phyloP scores from a whole-genome alignment of 2,888 invertebrate species.

The Myopa tessellatipennis region DNA sequence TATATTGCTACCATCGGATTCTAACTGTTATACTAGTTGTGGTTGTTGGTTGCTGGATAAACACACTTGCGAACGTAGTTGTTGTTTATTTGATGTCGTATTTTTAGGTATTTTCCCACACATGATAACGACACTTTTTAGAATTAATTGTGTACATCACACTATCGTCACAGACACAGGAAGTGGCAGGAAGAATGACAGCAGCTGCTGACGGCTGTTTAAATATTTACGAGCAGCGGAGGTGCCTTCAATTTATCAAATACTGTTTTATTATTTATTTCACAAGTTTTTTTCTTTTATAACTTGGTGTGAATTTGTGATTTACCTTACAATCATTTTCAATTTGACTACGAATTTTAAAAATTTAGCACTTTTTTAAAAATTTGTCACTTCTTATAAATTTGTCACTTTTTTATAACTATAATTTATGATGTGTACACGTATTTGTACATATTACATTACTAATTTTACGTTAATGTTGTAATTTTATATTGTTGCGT shows the following conservation, averaged over 20 bases:
- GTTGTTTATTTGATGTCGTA: slow-evolving; percentile 10
- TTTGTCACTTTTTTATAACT: too few relatives aligned
- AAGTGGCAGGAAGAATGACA: slow-evolving; percentile 16
- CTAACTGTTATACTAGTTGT: background rate
- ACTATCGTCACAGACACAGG: background rate
- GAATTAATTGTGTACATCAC: too few relatives aligned
- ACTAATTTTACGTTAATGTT: background rate
- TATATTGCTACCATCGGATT: background rate
- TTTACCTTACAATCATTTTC: background rate
- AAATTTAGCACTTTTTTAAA: background rate
- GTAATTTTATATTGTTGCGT: background rate
- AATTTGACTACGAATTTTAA: background rate
- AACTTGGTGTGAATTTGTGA: background rate
- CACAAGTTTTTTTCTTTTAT: background rate
- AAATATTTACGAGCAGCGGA: background rate
- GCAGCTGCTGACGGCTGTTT: slow-evolving; percentile 17
- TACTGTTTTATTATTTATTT: background rate
- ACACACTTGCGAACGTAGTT: slow-evolving; percentile 4
- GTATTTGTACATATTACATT: background rate
- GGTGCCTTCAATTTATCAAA: too few relatives aligned
- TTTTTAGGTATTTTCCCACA: slow-evolving; percentile 31
- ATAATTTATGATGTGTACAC: too few relatives aligned
- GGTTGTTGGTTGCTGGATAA: slow-evolving; percentile 19
- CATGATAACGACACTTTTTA: slow-evolving; percentile 21
- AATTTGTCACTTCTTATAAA: too few relatives aligned